Evolutionary conservation across 2,888 invertebrate species (phyloP), one percentile per base, ranked within the genome.

Genomic region (Xanthostigma xanthostigma): DNA sequence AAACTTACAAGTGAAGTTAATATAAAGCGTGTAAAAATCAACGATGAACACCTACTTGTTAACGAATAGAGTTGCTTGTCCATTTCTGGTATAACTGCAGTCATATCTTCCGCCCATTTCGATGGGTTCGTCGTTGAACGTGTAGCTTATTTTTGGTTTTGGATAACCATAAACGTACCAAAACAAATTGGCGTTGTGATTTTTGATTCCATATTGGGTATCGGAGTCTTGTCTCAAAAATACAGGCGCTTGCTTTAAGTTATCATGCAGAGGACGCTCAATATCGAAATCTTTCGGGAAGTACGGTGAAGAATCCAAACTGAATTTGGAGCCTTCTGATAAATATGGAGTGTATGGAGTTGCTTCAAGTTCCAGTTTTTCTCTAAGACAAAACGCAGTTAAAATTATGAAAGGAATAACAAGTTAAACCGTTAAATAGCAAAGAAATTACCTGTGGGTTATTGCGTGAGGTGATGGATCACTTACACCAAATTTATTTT

Each of bases 81-180:
- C 92, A 59, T 89, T 90, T 57, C 92, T 79, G 0, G 90, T 87
- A 62, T 92, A 89, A 57, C 87, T 90, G 66, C 79, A 82, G 60
- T 89, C 89, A 62, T 86, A 92, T 50, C 88, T 68, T 10, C 90
- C 91, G 0, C 90, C 90, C 49, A 82, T 75, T 57, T 89, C 85
- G 46, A 92, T 81, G 0, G 79, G 72, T 59, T 85, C 79, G 55
- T 87, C 90, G 59, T 92, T 84, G 69, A 87, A 91, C 63, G 81
- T 86, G 71, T 88, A 96, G 4, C 79, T 78, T 78, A 96, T 86
- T 64, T 82, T 86, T 3, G 97, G 97, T 64, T 93, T 92, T 0
- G 97, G 97, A 68, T 93, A 94, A 0, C 95, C 96, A 62, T 92
- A 91, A 11, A 96, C 89, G 66, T 89, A 93, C 84, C 95, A 91